Evolutionary conservation across 2,113 vertebrate genomes (phyloP), one percentile per base, ranked within the genome.

Genomic region (Solea solea): DNA sequence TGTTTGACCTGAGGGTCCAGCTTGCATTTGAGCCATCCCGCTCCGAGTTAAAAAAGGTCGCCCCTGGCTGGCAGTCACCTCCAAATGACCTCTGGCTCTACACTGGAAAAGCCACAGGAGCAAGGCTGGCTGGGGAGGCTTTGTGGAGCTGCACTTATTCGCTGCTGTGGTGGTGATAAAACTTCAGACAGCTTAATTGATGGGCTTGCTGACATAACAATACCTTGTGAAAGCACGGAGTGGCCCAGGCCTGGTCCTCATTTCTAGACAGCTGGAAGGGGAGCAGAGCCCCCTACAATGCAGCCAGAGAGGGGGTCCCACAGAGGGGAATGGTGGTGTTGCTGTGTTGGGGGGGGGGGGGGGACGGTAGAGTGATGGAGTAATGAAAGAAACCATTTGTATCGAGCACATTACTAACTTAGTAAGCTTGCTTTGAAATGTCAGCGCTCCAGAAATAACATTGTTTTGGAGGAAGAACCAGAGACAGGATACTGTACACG

Each of bases 161-260:
- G 96, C 95, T 90, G 94, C 96, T 95, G 94, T 89, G 92, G 91
- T 90, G 96, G 97, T 96, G 96, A 98, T 99, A 98, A 99, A 99
- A 98, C 96, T 97, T 98, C 95, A 98, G 96, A 98, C 96, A 96
- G 95, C 93, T 95, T 98, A 98, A 98, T 99, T 97, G 97, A 98
- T 98, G 97, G 96, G 94, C 96, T 95, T 93, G 94, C 96, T 99
- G 97, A 98, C 97, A 97, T 95, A 95, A 96, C 93, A 95, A 96
- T 97, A 96, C 96, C 95, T 98, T 92, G 95, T 96, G 97, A 98
- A 98, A 97, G 96, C 94, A 90, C 65, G 15, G 92, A 94, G 95
- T 94, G 77, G 89, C 81, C 87, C 88, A 89, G 89, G 95, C 95
- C 97, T 98, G 97, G 95, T 95, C 96, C 95, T 97, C 95, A 95